Evolutionary conservation across 1,140 invertebrate genomes (phyloP), one percentile per base, ranked within the genome.

Genomic region (Cydia splendana): DNA sequence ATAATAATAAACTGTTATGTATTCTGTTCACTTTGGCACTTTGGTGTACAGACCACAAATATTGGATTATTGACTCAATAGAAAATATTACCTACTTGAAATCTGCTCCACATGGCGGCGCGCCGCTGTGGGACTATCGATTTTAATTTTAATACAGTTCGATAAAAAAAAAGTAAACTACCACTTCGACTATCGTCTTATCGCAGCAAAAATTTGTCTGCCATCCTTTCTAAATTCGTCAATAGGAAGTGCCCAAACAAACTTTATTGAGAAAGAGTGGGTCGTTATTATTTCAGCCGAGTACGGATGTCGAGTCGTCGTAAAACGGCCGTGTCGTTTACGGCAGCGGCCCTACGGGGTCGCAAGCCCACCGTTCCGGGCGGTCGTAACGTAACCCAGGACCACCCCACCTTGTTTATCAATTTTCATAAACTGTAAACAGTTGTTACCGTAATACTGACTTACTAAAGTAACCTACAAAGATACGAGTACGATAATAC

Each of bases 251-350:
- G 24, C 57, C 57, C 6, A 62, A 20, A 62, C 57, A 62, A 62
- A 62, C 7, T 62, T 24, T 71, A 71, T 71, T 42, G 34, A 18
- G 30, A 71, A 71, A 20, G 34, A 71, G 30, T 15, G 24, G 74
- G 79, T 83, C 83, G 84, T 86, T 88, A 89, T 89, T 91, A 88
- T 86, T 88, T 89, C 87, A 88, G 84, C 82, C 76, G 76, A 80
- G 84, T 85, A 81, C 82, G 79, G 77, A 80, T 81, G 81, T 87
- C 82, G 80, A 78, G 81, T 80, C 78, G 80, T 85, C 86, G 84
- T 91, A 87, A 88, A 87, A 82, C 83, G 82, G 77, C 78, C 80
- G 78, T 80, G 78, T 80, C 84, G 84, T 83, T 89, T 88, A 89
- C 82, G 81, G 79, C 78, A 73, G 48, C 75, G 75, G 34, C 81